phyloP scores from a whole-genome alignment of 2,888 invertebrate genomes.

The Chymomyza fuscimana region DNA sequence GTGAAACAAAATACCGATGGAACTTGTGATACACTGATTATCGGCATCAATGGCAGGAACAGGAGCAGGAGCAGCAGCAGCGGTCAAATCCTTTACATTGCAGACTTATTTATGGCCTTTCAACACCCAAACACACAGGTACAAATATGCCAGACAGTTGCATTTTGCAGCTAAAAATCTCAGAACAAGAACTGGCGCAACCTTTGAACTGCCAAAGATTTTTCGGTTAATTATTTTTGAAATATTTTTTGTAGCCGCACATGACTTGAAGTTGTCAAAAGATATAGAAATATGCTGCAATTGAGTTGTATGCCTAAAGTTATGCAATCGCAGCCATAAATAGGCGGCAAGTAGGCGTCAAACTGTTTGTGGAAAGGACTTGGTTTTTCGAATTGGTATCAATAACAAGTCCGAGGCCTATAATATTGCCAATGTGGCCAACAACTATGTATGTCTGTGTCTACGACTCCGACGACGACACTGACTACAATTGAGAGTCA shows the following conservation, averaged over 20 bases:
- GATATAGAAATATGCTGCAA: constrained; percentile 32
- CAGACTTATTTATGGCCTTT: constrained; percentile 47
- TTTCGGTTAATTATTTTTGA: constrained; percentile 68
- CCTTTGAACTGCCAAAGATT: constrained; percentile 44
- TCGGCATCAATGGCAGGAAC: constrained; percentile 51
- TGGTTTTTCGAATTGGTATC: constrained; percentile 5
- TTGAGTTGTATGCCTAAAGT: constrained; percentile 57
- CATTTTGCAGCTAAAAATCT: constrained; percentile 16
- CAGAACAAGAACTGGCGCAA: neutral
- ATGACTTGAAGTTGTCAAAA: neutral
- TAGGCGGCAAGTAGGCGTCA: constrained; percentile 48
- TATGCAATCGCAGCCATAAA: constrained; percentile 32
- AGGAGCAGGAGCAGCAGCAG: neutral
- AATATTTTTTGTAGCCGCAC: constrained; percentile 29
- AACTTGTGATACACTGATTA: constrained; percentile 41
- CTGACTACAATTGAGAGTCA: constrained; percentile 71
- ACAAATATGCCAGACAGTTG: constrained; percentile 23
- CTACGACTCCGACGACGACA: constrained; percentile 20
- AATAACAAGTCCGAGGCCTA: neutral
- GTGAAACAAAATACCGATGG: neutral
- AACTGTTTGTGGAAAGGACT: constrained; percentile 53
- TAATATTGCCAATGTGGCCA: neutral
- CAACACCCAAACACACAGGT: constrained; percentile 48
- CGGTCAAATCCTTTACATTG: constrained; percentile 46
- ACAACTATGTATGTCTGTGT: neutral